Conservation (phyloP, 2,113 vertebrate species). For the Dascyllus trimaculatus region DNA sequence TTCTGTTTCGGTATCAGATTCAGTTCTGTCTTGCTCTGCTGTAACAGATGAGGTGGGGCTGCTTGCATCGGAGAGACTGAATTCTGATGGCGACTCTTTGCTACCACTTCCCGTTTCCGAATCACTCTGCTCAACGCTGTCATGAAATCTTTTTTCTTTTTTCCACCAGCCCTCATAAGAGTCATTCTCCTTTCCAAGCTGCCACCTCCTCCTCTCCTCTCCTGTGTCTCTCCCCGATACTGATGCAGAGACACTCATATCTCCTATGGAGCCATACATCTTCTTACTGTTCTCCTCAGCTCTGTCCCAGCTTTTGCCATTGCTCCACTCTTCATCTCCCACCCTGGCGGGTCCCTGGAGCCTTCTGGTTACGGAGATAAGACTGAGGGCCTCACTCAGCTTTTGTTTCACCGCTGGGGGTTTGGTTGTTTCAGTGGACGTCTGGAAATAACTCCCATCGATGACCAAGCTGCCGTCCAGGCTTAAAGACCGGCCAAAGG, state of each 20-base stretch:
- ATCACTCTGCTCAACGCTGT: constrained; percentile 48
- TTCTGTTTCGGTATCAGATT: constrained; percentile 72
- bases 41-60: constrained; percentile 42
- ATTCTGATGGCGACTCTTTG: constrained; percentile 54
- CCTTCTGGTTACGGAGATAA: constrained; percentile 82
- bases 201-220: constrained; percentile 25
- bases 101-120: constrained; percentile 56
- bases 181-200: not conserved
- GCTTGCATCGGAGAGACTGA: constrained; percentile 46
- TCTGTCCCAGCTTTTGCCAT: constrained; percentile 30
- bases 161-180: constrained; percentile 38
- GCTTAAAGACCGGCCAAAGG: constrained; percentile 45
- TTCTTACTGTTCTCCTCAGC: constrained; percentile 27
- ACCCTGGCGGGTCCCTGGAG: constrained; percentile 69
- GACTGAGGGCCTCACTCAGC: constrained; percentile 80
- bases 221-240: constrained; percentile 53
- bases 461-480: constrained; percentile 79
- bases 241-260: constrained; percentile 71
- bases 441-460: constrained; percentile 89
- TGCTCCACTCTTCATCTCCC: constrained; percentile 64
- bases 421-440: constrained; percentile 69
- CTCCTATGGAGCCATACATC: constrained; percentile 58
- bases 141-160: not conserved
- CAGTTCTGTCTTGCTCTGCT: constrained; percentile 45
- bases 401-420: constrained; percentile 79